Evolutionary conservation across 2,113 vertebrate species (phyloP).

Genomic region (Fukomys damarensis): DNA sequence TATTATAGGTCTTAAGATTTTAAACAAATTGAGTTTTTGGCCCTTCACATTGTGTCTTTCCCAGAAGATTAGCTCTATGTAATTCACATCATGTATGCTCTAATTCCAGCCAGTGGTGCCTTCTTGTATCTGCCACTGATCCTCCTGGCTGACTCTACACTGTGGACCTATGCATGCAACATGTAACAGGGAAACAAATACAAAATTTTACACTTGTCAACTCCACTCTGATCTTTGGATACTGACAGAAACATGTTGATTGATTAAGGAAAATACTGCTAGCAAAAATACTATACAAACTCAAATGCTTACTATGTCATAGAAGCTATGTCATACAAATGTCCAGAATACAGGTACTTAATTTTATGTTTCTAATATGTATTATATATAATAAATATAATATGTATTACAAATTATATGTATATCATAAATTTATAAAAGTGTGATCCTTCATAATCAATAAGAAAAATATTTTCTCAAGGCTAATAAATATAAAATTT

Average conservation of each 20-base stretch:
- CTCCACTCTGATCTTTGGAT: neutral
- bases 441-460: neutral
- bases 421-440: neutral
- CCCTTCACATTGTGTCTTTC: neutral
- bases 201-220: neutral
- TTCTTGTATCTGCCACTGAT: neutral
- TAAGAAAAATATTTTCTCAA: neutral
- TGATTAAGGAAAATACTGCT: neutral
- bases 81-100: neutral
- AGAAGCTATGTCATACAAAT: neutral
- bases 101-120: neutral
- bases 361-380: neutral
- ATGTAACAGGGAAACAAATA: neutral
- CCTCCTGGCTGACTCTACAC: too few relatives aligned
- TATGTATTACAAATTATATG: too few relatives aligned
- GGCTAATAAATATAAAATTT: neutral
- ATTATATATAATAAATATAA: too few relatives aligned
- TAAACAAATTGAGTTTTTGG: neutral
- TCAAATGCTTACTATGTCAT: neutral
- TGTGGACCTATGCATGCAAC: neutral
- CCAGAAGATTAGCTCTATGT: neutral
- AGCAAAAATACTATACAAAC: neutral
- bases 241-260: neutral
- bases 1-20: neutral
- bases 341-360: neutral